Evolutionary conservation across 2,888 invertebrate species (phyloP).

Genomic region (Nomada ruficornis): DNA sequence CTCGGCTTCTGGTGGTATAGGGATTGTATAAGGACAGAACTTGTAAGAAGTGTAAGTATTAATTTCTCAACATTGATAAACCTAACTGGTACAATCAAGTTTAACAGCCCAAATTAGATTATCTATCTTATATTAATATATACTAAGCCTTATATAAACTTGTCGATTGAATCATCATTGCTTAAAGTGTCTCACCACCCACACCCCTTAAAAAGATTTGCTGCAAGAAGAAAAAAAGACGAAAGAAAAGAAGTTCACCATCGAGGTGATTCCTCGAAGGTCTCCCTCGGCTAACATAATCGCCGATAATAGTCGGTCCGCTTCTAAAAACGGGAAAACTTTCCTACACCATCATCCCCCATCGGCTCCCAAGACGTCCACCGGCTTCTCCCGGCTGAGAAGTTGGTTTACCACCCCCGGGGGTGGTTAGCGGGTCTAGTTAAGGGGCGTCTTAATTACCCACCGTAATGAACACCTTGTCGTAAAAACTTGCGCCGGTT

Average conservation of each 20-base stretch:
- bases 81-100: too few relatives aligned
- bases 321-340: constrained; percentile 80
- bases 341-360: constrained; percentile 54
- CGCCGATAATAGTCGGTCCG: constrained; percentile 80
- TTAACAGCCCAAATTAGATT: too few relatives aligned
- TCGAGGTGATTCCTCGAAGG: constrained; percentile 65
- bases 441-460: constrained; percentile 85
- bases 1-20: too few relatives aligned
- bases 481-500: constrained; percentile 84
- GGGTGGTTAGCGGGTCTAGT: constrained; percentile 83
- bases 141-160: not conserved
- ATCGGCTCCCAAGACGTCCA: constrained; percentile 61
- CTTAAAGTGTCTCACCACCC: not conserved
- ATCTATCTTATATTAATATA: too few relatives aligned
- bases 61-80: too few relatives aligned
- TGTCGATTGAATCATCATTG: constrained; percentile 16
- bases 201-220: not conserved
- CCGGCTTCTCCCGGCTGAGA: constrained; percentile 73
- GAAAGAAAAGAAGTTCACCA: constrained; percentile 50
- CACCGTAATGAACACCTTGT: constrained; percentile 85
- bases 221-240: not conserved
- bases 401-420: constrained; percentile 84
- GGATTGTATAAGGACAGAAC: too few relatives aligned
- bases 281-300: constrained; percentile 75
- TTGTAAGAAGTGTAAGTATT: too few relatives aligned